These are phyloP conservation scores for Nothoprocta pentlandii DNA, from an alignment of 2,113 vertebrate genomes.

Conservation along the genomic window DNA sequence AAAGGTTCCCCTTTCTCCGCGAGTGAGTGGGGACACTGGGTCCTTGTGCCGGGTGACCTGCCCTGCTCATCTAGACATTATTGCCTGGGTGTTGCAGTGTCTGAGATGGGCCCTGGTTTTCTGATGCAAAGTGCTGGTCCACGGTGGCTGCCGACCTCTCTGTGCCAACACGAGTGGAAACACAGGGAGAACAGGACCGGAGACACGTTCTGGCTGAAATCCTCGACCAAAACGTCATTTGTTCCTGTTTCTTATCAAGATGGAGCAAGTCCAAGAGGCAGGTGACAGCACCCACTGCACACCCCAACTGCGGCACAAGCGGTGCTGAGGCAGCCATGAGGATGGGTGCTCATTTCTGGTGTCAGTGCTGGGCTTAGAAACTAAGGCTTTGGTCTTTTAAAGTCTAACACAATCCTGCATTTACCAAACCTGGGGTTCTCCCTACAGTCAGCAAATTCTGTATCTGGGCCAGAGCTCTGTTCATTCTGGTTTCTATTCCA, in stretches of 20 bases:
- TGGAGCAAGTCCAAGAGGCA: neutral
- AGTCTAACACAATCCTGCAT: neutral
- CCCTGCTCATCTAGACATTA: neutral
- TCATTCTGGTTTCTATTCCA: neutral
- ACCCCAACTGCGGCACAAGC: neutral
- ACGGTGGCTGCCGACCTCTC: neutral
- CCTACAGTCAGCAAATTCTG: rapidly evolving
- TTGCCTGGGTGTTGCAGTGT: neutral
- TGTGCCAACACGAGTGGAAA: neutral
- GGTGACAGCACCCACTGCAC: neutral
- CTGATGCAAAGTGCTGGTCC: neutral
- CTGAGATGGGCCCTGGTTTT: neutral
- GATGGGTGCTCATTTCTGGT: neutral
- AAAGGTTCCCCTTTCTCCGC: rapidly evolving
- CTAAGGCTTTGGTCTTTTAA: neutral
- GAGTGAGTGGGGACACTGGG: neutral
- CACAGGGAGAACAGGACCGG: neutral
- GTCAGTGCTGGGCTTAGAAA: neutral
- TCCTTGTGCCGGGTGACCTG: neutral
- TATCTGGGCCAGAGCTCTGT: neutral
- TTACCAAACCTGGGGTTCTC: neutral
- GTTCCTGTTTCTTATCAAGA: neutral
- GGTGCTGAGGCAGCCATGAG: neutral
- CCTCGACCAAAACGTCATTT: neutral
- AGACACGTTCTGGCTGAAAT: neutral